phyloP scores from a whole-genome alignment of 1,140 invertebrate species.

The Scaptomyza montana region DNA sequence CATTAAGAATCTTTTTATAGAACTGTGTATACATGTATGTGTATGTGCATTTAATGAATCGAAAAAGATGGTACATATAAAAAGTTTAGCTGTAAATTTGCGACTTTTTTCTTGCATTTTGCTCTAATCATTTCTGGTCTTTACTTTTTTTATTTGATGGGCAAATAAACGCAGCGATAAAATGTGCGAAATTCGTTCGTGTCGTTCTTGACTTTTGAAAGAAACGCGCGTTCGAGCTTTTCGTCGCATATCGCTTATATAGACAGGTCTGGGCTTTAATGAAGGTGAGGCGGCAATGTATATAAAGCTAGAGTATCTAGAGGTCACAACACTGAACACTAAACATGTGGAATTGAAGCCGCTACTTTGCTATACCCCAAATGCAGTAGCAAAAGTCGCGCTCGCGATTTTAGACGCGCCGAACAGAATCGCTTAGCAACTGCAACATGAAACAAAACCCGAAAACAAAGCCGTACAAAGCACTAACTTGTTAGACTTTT shows the following conservation, averaged over 20 bases:
- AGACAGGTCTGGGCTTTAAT: slow-evolving; percentile 27
- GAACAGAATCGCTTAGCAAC: neutral
- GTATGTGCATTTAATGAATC: too few species aligned
- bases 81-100: neutral
- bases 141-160: slow-evolving; percentile 22
- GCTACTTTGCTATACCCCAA: slow-evolving; percentile 10
- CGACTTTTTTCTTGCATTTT: slow-evolving; percentile 3
- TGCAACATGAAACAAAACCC: neutral
- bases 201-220: slow-evolving; percentile 52
- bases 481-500: slow-evolving; percentile 30
- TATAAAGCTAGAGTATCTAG: slow-evolving; percentile 17
- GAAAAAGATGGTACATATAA: neutral
- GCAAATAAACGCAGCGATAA: slow-evolving; percentile 32
- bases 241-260: slow-evolving; percentile 30
- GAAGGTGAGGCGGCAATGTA: slow-evolving; percentile 37
- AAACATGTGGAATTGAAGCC: slow-evolving; percentile 17
- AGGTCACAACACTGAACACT: slow-evolving; percentile 36
- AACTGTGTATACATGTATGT: too few species aligned
- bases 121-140: slow-evolving; percentile 18
- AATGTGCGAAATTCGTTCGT: slow-evolving; percentile 61
- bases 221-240: slow-evolving; percentile 30
- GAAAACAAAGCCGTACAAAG: slow-evolving; percentile 14
- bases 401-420: slow-evolving; percentile 21
- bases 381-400: slow-evolving; percentile 22
- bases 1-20: too few species aligned